Base-by-base conservation (phyloP, 2,113 vertebrate species). In the Tringa solitaria region DNA sequence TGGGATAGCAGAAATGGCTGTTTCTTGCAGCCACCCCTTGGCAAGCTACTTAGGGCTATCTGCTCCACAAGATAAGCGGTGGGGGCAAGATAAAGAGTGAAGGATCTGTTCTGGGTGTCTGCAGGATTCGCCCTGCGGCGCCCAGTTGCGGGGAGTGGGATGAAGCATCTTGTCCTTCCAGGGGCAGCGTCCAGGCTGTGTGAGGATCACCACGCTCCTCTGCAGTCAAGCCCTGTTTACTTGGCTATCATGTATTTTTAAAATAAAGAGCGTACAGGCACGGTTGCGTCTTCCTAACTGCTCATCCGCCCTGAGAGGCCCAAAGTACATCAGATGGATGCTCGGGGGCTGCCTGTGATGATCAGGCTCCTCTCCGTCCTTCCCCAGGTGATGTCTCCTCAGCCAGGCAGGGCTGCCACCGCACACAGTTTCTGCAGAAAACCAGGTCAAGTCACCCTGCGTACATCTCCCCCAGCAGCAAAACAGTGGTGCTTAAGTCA, bases 191-290 rank as follows among this genome's bases (percentile, higher is more conserved):
- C 39, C 22, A 60, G 65, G 23, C 19, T 35, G 2, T 6, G 10
- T 12, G 13, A 65, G 19, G 24, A 37, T 27, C 37, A 39, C 23
- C 10, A 4, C 1, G 4, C 7, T 64, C 53, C 74, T 51, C 60
- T 22, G 24, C 45, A 60, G 14, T 6, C 39, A 37, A 21, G 18
- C 9, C 8, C 9, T 80, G 4, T 45, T 67, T 9, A 20, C 35
- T 45, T 5, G 1, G 3, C 7, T 75, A 13, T 14, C 32, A 17
- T 2, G 0, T 9, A 3, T 30, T 45, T 61, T 46, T 51, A 28
- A 86, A 87, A 21, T 37, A 63, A 57, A 43, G 11, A 20, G 5
- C 9, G 9, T 4, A 6, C 4, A 32, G 6, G 9, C 1, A 2
- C 4, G 4, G 14, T 22, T 51, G 7, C 53, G 54, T 35, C 28